Evolutionary conservation across 2,888 invertebrate species (phyloP).

Genomic region (Chrysolina haemoptera): DNA sequence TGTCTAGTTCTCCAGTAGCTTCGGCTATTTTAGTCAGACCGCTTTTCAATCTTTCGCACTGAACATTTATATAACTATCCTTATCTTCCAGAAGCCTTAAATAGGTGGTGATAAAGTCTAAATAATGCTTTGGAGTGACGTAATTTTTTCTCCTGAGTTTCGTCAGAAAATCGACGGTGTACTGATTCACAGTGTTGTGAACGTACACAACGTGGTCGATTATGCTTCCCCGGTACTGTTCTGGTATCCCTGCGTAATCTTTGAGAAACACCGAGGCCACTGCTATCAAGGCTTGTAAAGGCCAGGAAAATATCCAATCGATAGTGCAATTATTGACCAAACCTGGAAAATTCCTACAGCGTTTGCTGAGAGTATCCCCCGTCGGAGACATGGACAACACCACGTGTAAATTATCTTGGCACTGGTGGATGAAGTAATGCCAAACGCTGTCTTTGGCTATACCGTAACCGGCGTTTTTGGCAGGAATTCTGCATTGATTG

Average conservation of each 20-base stretch:
- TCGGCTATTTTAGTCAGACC: slow-evolving; percentile 89
- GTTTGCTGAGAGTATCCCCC: slow-evolving; percentile 84
- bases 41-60: slow-evolving; percentile 80
- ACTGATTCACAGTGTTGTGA: slow-evolving; percentile 82
- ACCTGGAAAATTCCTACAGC: slow-evolving; percentile 93
- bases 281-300: slow-evolving; percentile 88
- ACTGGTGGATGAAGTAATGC: slow-evolving; percentile 85
- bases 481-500: slow-evolving; percentile 78
- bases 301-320: slow-evolving; percentile 97
- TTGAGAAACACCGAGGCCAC: slow-evolving; percentile 89
- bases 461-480: slow-evolving; percentile 80
- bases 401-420: slow-evolving; percentile 90
- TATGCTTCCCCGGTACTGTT: slow-evolving; percentile 74
- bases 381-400: slow-evolving; percentile 92
- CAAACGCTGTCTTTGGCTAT: slow-evolving; percentile 88
- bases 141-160: slow-evolving; percentile 87
- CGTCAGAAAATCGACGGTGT: slow-evolving; percentile 80
- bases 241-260: slow-evolving; percentile 72
- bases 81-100: slow-evolving; percentile 83
- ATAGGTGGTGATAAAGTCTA: slow-evolving; percentile 89
- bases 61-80: slow-evolving; percentile 74
- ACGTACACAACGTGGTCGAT: slow-evolving; percentile 91
- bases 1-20: slow-evolving; percentile 85
- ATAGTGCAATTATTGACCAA: slow-evolving; percentile 93
- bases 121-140: slow-evolving; percentile 93